These are phyloP conservation scores for Leptoclinus maculatus DNA, from an alignment of 2,797 vertebrate genomes.

Conservation along the genomic window DNA sequence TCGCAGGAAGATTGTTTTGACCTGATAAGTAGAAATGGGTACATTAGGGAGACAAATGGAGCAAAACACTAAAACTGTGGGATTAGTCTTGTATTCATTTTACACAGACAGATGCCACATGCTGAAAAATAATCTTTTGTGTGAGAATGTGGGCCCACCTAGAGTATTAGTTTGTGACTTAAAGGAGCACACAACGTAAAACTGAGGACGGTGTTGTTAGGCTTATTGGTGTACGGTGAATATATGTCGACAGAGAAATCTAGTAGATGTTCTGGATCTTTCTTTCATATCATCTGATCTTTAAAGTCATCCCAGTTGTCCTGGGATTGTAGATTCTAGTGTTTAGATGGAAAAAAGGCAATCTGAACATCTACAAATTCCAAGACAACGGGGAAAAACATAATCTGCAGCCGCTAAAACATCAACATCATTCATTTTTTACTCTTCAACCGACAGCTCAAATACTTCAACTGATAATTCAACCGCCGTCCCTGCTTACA, in stretches of 20 bases:
- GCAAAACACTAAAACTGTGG: slow-evolving; percentile 75
- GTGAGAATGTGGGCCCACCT: slow-evolving; percentile 31
- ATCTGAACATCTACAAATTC: neutral
- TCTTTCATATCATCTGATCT: neutral
- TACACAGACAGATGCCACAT: slow-evolving; percentile 73
- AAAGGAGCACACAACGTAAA: neutral
- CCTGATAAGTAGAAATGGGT: slow-evolving; percentile 94
- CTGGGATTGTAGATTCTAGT: neutral
- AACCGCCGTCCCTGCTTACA: slow-evolving; percentile 14
- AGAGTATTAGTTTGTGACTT: slow-evolving; percentile 20
- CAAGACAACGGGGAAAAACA: neutral
- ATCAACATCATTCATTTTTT: neutral
- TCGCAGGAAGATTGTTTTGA: slow-evolving; percentile 92
- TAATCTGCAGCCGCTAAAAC: slow-evolving; percentile 6
- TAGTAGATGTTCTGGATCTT: neutral
- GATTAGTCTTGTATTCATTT: slow-evolving; percentile 75
- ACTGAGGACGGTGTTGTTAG: neutral
- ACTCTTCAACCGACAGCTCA: neutral
- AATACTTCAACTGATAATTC: neutral
- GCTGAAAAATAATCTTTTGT: slow-evolving; percentile 45
- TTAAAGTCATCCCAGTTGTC: neutral
- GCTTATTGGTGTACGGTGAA: neutral
- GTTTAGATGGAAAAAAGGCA: neutral
- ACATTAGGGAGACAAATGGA: slow-evolving; percentile 83
- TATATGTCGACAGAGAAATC: slow-evolving; percentile 12